Evolutionary conservation across 2,888 invertebrate genomes (phyloP), one percentile per base, ranked within the genome.

Genomic region (Neria commutata): DNA sequence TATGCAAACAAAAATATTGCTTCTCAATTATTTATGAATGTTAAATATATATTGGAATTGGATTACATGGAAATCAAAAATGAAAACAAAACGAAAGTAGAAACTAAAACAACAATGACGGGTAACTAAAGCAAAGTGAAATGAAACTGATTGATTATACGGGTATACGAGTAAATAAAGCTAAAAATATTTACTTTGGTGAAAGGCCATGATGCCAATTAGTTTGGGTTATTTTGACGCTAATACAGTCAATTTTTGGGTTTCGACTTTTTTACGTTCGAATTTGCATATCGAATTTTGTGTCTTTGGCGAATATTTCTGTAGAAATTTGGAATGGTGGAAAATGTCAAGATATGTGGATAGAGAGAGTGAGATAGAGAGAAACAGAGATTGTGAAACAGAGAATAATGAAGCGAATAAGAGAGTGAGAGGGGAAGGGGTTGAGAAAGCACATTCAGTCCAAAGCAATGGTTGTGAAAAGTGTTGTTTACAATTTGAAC

Each of bases 141-240:
- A 61, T 60, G 58, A 46, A 58, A 55, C 42, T 57, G 58, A 54
- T 58, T 59, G 45, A 42, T 49, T n/a, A n/a, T n/a, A n/a, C n/a
- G n/a, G n/a, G n/a, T n/a, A n/a, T n/a, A n/a, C n/a, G n/a, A n/a
- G n/a, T n/a, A n/a, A n/a, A n/a, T n/a, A n/a, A n/a, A n/a, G 10
- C 17, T 14, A 49, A 33, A 33, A 52, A 25, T 56, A n/a, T 62
- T 65, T 66, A 6, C 5, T 34, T 67, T 75, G 76, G 77, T 76
- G 77, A 72, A 68, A 63, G 70, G 64, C 74, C 77, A 64, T 68
- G 70, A 62, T 72, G 72, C 77, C 77, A 77, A 77, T 77, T 77
- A 75, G 77, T 75, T 70, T 69, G 67, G 52, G 67, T 65, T 68
- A 17, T 62, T 62, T 56, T 21, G 6, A 4, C n/a, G 4, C n/a